Evolutionary conservation across 1,140 invertebrate genomes (phyloP).

Genomic region (Trichonephila clavipes): DNA sequence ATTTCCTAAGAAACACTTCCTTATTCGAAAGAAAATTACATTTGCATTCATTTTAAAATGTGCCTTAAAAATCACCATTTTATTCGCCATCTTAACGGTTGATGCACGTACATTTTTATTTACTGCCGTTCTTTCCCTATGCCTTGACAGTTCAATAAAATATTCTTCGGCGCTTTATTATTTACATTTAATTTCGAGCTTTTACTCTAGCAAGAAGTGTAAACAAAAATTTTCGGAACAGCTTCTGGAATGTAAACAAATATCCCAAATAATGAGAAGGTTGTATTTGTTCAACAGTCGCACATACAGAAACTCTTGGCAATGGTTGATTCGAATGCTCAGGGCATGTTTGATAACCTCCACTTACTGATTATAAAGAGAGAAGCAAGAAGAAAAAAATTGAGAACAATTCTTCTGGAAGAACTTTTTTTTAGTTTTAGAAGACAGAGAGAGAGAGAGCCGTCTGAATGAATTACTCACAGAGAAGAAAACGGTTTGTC

Average conservation of each 20-base stretch:
- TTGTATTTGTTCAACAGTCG: conserved; percentile 5
- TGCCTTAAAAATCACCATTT: conserved; percentile 12
- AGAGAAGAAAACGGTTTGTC: too few relatives aligned
- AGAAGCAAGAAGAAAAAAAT: not conserved
- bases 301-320: not conserved
- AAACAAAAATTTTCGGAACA: conserved; percentile 21
- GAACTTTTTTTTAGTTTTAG: too few relatives aligned
- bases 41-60: conserved; percentile 27
- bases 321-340: not conserved
- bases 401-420: not conserved
- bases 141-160: conserved; percentile 17
- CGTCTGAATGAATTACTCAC: too few relatives aligned
- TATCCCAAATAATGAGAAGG: conserved; percentile 33
- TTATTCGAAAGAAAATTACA: conserved; percentile 8
- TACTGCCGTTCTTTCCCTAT: not conserved
- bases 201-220: not conserved
- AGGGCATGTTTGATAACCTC: not conserved
- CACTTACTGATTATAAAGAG: conserved; percentile 1
- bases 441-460: too few relatives aligned
- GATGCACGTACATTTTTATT: not conserved
- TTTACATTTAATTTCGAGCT: conserved; percentile 44
- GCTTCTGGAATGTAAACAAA: conserved; percentile 33
- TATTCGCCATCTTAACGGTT: not conserved
- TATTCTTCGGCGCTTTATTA: conserved; percentile 31
- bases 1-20: conserved; percentile 2